These are phyloP conservation scores for Onchidella celtica DNA, from an alignment of 2,888 invertebrate species.

Conservation along the genomic window DNA sequence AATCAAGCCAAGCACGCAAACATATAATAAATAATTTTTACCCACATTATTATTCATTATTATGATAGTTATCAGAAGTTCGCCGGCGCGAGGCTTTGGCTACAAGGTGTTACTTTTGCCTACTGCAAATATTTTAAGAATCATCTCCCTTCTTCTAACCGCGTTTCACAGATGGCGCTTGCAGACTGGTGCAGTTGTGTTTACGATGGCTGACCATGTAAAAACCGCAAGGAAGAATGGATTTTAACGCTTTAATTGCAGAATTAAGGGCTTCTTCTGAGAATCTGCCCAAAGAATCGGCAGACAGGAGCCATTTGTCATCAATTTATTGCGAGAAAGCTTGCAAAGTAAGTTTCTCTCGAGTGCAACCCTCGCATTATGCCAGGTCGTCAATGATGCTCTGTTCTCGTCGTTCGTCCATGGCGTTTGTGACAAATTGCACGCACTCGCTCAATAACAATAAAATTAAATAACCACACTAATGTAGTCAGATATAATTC, in stretches of 20 bases:
- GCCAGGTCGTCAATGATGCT: not conserved
- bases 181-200: conserved; percentile 34
- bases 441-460: conserved; percentile 45
- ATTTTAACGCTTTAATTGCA: conserved; percentile 46
- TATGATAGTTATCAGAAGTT: too few relatives aligned
- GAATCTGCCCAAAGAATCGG: conserved; percentile 32
- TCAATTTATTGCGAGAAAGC: conserved; percentile 47
- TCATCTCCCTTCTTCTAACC: conserved; percentile 27
- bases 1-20: too few relatives aligned
- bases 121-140: conserved; percentile 29
- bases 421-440: conserved; percentile 44
- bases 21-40: too few relatives aligned
- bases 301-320: conserved; percentile 41
- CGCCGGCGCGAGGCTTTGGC: too few relatives aligned
- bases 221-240: conserved; percentile 29
- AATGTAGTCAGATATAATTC: not conserved
- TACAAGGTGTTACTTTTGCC: too few relatives aligned
- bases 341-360: conserved; percentile 40
- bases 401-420: conserved; percentile 3
- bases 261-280: conserved; percentile 39
- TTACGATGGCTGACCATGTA: conserved; percentile 35
- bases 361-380: not conserved
- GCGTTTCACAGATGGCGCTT: conserved; percentile 50
- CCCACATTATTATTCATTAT: too few relatives aligned
- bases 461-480: too few relatives aligned